These are phyloP conservation scores for Ursus arctos DNA, from an alignment of 2,113 vertebrate species.

Conservation along the genomic window DNA sequence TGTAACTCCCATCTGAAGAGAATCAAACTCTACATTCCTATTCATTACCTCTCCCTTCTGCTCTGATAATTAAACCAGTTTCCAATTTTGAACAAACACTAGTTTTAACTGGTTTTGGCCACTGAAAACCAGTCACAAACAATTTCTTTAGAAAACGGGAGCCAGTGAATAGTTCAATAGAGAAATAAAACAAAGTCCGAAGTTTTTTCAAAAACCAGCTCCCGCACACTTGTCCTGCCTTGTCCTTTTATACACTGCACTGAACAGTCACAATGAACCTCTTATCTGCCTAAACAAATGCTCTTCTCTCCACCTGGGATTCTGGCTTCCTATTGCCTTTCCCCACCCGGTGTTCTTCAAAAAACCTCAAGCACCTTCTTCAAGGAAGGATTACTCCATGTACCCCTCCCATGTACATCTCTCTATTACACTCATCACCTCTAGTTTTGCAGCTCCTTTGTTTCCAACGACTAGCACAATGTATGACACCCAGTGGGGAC, in stretches of 20 bases:
- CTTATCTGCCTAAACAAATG: not conserved
- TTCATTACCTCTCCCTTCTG: not conserved
- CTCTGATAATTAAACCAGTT: constrained; percentile 9
- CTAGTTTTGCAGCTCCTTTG: not conserved
- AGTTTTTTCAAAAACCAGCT: not conserved
- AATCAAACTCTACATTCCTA: not conserved
- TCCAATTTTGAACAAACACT: not conserved
- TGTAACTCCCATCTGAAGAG: not conserved
- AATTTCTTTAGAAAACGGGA: not conserved
- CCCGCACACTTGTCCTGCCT: not conserved
- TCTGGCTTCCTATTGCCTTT: not conserved
- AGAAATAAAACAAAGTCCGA: not conserved
- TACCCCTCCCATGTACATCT: not conserved
- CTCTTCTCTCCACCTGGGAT: not conserved
- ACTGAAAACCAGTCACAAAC: not conserved
- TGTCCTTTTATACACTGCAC: not conserved
- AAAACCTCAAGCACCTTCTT: not conserved
- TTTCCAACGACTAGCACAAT: not conserved
- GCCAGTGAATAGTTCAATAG: not conserved
- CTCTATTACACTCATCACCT: not conserved
- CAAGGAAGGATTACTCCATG: not conserved
- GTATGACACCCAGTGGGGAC: not conserved
- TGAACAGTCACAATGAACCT: not conserved
- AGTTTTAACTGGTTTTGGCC: not conserved
- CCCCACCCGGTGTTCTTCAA: not conserved